These are phyloP conservation scores for Heliconius nattereri DNA, from an alignment of 1,140 invertebrate genomes.

Conservation along the genomic window DNA sequence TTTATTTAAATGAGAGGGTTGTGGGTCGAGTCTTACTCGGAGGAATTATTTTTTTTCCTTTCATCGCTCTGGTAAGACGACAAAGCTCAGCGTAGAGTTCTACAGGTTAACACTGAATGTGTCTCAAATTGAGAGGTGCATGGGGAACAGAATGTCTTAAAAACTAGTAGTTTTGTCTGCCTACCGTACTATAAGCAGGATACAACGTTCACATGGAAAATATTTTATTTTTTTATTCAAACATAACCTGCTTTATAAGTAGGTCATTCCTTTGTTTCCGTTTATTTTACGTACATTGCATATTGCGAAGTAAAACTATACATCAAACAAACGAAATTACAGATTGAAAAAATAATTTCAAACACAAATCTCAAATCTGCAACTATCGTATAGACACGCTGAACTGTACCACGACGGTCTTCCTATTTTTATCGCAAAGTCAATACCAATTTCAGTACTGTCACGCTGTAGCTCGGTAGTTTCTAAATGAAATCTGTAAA, in stretches of 20 bases:
- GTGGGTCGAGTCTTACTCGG: neutral
- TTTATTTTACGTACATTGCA: too few species aligned
- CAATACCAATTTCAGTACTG: slow-evolving; percentile 17
- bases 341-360: neutral
- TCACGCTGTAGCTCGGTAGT: neutral
- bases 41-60: neutral
- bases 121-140: neutral
- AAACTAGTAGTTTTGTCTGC: neutral
- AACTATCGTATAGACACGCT: neutral
- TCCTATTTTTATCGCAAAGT: slow-evolving; percentile 16
- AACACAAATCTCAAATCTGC: neutral
- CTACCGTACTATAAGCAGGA: neutral
- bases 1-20: neutral
- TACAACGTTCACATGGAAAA: neutral
- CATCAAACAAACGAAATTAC: too few species aligned
- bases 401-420: neutral
- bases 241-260: too few species aligned
- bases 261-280: too few species aligned
- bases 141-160: neutral
- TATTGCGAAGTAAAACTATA: too few species aligned
- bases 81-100: neutral
- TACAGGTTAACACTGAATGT: neutral
- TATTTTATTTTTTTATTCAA: too few species aligned
- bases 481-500: slow-evolving; percentile 12
- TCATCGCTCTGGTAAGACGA: neutral